Base-by-base conservation (phyloP, 2,888 invertebrate genomes). In the Nephrotoma appendiculata region DNA sequence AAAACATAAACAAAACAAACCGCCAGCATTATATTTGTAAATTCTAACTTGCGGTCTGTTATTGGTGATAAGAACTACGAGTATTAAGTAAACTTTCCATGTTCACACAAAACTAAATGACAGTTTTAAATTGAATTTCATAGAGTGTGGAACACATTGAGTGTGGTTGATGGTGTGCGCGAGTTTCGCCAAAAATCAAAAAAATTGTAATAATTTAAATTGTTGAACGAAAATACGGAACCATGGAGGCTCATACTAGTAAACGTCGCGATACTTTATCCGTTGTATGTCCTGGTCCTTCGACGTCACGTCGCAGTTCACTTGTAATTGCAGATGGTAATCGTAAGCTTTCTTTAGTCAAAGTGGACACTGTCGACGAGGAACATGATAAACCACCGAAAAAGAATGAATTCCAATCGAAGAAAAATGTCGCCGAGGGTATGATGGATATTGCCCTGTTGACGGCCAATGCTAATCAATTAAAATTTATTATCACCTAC, bases 391-490 rank as follows among this genome's bases (percentile, higher is more conserved):
- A 71, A 5, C 71, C 71, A 9, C 9, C 71, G 71, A 85, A 85
- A 44, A 85, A 85, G 45, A 85, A 85, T 85, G 43, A 31, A 44
- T 91, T 89, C 88, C 90, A 90, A 2, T 89, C 89, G 1, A 91
- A 89, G 85, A 91, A 91, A 88, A 91, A 90, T 88, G 89, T 90
- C 5, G 91, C 91, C 3, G 91, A 91, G 88, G 91, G 91, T 89
- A 94, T 95, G 93, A 94, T 95, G 94, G 95, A 95, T 89, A 93
- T 95, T 57, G 95, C 95, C 0, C 90, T 95, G 57, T 92, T 95
- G 85, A 95, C 95, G 11, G 95, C 95, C 0, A 95, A 95, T 90
- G 95, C 95, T 0, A 95, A 95, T 90, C 95, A 95, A 89, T 90
- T 95, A 86, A 93, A 94, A 86, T 95, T 94, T 89, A 90, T 95